phyloP scores from a whole-genome alignment of 2,113 vertebrate species.

The Apistogramma diplotaenia region DNA sequence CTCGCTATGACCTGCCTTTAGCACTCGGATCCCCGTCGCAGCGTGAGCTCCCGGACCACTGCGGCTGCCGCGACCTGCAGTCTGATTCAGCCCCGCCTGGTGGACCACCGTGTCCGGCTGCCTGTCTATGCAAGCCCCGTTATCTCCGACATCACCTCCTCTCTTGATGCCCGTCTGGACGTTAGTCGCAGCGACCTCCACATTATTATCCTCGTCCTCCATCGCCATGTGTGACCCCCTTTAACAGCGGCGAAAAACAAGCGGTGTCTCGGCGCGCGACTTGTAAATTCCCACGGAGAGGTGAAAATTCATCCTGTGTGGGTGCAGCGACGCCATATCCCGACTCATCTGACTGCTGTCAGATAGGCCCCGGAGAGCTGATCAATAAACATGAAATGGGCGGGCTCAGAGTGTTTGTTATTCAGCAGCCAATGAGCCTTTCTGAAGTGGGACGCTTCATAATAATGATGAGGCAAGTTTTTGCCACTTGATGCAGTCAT shows the following conservation, averaged over 20 bases:
- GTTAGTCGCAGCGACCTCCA: conserved; percentile 39
- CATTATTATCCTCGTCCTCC: conserved; percentile 71
- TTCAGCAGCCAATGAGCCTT: conserved; percentile 52
- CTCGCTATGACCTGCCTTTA: conserved; percentile 73
- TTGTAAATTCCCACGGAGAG: conserved; percentile 66
- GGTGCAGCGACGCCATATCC: conserved; percentile 76
- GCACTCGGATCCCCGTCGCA: conserved; percentile 77
- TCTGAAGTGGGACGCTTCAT: conserved; percentile 23
- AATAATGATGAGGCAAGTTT: conserved; percentile 39
- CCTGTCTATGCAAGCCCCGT: conserved; percentile 71
- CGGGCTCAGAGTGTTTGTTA: conserved; percentile 52
- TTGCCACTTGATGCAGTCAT: neutral
- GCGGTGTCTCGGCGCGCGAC: conserved; percentile 28
- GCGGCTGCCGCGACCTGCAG: conserved; percentile 69
- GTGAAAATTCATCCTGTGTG: conserved; percentile 59
- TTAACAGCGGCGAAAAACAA: neutral
- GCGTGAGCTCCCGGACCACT: conserved; percentile 61
- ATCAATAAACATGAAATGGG: conserved; percentile 78
- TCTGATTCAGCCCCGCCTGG: conserved; percentile 62
- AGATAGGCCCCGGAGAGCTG: conserved; percentile 55
- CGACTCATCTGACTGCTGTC: conserved; percentile 64
- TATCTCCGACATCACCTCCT: conserved; percentile 67
- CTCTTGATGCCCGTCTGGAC: conserved; percentile 57
- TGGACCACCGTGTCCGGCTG: conserved; percentile 70
- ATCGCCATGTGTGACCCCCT: conserved; percentile 65